A percentile compares a stretch with the other conserved stretches of the same genome.
These are phyloP conservation scores for Myopa testacea DNA, from an alignment of 2,888 invertebrate genomes.

Conservation along the genomic window DNA sequence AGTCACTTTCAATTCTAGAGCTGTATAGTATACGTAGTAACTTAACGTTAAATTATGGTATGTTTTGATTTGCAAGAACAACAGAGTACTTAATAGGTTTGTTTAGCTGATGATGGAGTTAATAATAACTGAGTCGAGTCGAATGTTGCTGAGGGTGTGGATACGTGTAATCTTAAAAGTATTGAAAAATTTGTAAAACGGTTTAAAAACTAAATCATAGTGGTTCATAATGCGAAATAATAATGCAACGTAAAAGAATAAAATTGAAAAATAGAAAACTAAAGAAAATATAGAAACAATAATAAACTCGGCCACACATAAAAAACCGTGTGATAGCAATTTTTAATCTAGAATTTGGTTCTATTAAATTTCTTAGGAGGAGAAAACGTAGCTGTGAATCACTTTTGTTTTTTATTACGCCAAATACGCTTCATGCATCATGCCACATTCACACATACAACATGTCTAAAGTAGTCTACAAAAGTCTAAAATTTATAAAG, in stretches of 20 bases:
- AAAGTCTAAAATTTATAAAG: constrained; percentile 37
- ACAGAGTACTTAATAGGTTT: constrained; percentile 16
- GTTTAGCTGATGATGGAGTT: constrained; percentile 4
- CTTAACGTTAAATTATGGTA: neutral
- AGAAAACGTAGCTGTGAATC: neutral
- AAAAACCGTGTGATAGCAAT: neutral
- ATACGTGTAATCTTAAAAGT: neutral
- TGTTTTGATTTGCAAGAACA: constrained; percentile 33
- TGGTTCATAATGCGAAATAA: neutral
- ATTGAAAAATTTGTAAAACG: neutral
- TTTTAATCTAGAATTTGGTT: neutral
- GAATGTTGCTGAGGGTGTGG: constrained; percentile 1
- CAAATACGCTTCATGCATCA: constrained; percentile 57
- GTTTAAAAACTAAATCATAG: neutral
- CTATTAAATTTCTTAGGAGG: neutral
- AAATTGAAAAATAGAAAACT: constrained; percentile 14
- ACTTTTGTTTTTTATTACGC: neutral
- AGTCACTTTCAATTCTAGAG: neutral
- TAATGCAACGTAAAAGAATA: constrained; percentile 3
- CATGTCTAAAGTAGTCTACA: constrained; percentile 50
- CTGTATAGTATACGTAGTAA: neutral
- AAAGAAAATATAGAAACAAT: neutral
- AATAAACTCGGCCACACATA: neutral
- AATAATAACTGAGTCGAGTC: neutral
- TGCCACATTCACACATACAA: constrained; percentile 55